These are phyloP conservation scores for Petrosia ficiformis DNA, from an alignment of 37 sponge, comb jelly and placozoan genomes.

Conservation along the genomic window DNA sequence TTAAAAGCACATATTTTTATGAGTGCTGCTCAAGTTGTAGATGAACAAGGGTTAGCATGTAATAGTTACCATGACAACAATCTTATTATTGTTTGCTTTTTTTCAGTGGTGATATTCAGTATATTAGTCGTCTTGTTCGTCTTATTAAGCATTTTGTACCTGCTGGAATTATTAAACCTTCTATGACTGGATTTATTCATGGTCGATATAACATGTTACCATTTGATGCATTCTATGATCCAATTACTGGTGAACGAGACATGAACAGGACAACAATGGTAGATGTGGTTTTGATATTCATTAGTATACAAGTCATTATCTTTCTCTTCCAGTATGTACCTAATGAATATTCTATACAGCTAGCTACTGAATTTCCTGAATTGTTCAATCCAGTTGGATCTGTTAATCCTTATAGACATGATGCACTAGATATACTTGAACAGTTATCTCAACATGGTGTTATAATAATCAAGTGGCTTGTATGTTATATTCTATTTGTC, in stretches of 20 bases:
- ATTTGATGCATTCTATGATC: conserved; percentile 62
- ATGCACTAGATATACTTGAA: conserved; percentile 73
- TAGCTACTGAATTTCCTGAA: conserved; percentile 65
- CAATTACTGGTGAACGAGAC: conserved; percentile 34
- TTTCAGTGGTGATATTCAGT: conserved; percentile 58
- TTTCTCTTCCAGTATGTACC: conserved; percentile 65
- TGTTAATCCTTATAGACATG: conserved; percentile 79
- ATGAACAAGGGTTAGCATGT: conserved; percentile 43
- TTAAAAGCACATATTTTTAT: conserved; percentile 68
- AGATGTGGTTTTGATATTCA: neutral
- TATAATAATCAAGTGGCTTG: conserved; percentile 88
- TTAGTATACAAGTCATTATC: neutral
- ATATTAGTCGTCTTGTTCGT: conserved; percentile 56
- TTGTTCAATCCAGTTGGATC: conserved; percentile 75
- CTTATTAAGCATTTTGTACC: conserved; percentile 67
- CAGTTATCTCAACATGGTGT: conserved; percentile 60
- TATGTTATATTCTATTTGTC: conserved; percentile 11
- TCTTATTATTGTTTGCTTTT: conserved; percentile 1
- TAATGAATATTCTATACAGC: conserved; percentile 61
- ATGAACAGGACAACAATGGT: conserved; percentile 53
- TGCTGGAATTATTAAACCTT: neutral
- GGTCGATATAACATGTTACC: conserved; percentile 59
- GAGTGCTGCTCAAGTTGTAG: conserved; percentile 61
- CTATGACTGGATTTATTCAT: conserved; percentile 25
- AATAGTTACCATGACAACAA: neutral